Base-by-base conservation (phyloP, 2,888 invertebrate species). In the Polydrusus pterygomalis region DNA sequence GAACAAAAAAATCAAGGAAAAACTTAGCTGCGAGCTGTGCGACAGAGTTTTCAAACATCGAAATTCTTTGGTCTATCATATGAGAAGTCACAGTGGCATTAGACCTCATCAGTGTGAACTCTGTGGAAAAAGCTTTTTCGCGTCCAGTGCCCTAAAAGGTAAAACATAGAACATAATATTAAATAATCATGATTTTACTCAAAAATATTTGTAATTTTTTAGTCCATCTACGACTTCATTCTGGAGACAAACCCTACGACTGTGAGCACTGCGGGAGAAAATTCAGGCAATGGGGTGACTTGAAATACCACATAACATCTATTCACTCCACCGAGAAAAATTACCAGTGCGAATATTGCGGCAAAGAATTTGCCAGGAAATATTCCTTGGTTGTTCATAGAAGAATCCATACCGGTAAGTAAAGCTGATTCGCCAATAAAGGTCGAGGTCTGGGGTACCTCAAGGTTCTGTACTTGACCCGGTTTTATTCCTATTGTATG, bases 261-360 rank as follows among this genome's bases (percentile, higher is more conserved):
- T 97, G 96, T 84, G 92, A 93, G 49, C 90, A 91, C 79, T 96
- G 96, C 85, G 93, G 93, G 0, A 90, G 93, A 2, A 91, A 92
- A 82, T 96, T 96, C 87, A 90, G 96, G 0, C 96, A 96, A 86
- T 95, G 95, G 94, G 95, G 96, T 74, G 96, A 96, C 86, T 90
- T 96, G 64, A 95, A 95, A 83, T 96, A 96, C 86, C 96, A 97
- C 87, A 92, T 92, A 75, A 93, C 93, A 38, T 96, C 96, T 2
- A 90, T 95, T 78, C 96, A 96, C 85, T 94, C 95, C 9, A 92
- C 92, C 56, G 90, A 94, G 87, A 95, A 95, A 86, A 92, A 93
- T 79, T 95, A 93, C 86, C 96, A 96, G 84, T 96, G 96, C 85
- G 96, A 96, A 84, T 96, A 93, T 85, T 96, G 96, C 85, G 94